Conservation (phyloP, 2,113 vertebrate species). For the Thunnus maccoyii region DNA sequence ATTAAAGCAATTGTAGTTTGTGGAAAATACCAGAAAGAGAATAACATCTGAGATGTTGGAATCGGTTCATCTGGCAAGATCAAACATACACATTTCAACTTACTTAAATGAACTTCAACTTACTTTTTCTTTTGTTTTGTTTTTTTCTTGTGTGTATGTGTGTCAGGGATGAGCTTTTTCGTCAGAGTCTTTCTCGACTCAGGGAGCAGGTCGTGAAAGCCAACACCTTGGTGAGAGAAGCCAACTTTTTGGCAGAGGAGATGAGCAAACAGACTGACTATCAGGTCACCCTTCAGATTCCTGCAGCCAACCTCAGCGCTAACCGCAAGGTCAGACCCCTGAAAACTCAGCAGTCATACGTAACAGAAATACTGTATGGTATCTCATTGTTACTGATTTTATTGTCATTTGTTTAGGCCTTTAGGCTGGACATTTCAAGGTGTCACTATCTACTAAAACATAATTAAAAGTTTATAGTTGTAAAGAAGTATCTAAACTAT, state of each 20-base stretch:
- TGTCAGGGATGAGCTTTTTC: constrained; percentile 94
- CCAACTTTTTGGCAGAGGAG: constrained; percentile 97
- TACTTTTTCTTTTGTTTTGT: not conserved
- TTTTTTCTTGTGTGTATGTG: constrained; percentile 12
- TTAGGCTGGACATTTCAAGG: not conserved
- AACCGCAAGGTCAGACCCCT: constrained; percentile 92
- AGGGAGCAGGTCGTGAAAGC: constrained; percentile 97
- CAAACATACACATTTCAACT: too few species aligned
- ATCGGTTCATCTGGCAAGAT: too few species aligned
- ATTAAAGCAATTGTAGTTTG: not conserved
- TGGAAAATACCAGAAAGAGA: not conserved
- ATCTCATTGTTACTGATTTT: not conserved
- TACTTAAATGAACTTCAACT: not conserved
- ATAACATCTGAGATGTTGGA: not conserved
- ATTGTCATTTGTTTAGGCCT: not conserved
- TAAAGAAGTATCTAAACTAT: not conserved
- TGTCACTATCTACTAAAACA: not conserved
- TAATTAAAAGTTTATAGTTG: too few species aligned
- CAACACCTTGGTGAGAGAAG: constrained; percentile 96
- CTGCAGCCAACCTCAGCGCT: constrained; percentile 96
- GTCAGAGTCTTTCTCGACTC: constrained; percentile 94
- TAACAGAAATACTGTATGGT: not conserved
- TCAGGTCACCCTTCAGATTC: constrained; percentile 98
- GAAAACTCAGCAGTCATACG: not conserved
- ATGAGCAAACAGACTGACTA: constrained; percentile 96